Evolutionary conservation across 2,888 invertebrate species (phyloP).

Genomic region (Pristionchus exspectatus): DNA sequence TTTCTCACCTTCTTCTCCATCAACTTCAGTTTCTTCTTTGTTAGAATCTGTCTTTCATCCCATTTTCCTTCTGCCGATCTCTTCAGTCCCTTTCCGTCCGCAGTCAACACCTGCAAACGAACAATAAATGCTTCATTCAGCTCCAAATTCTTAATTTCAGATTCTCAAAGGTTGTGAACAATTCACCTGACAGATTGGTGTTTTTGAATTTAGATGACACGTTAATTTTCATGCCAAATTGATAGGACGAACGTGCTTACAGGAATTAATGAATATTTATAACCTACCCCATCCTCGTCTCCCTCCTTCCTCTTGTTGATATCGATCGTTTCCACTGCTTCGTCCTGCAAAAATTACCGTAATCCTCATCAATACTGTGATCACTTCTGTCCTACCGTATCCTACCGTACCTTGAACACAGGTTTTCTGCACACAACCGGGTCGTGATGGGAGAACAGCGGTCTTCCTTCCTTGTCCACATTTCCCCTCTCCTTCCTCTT

Average conservation of each 20-base stretch:
- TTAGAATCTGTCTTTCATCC: slow-evolving; percentile 63
- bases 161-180: too few species aligned
- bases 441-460: slow-evolving; percentile 65
- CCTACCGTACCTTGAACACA: slow-evolving; percentile 56
- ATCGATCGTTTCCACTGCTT: slow-evolving; percentile 18
- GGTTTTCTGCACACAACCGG: slow-evolving; percentile 63
- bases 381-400: not conserved
- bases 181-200: not conserved
- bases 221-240: too few species aligned
- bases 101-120: slow-evolving; percentile 55
- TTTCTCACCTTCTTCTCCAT: slow-evolving; percentile 60
- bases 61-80: slow-evolving; percentile 25
- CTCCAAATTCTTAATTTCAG: too few species aligned
- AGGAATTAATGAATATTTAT: too few species aligned
- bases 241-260: too few species aligned
- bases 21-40: slow-evolving; percentile 66
- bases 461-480: slow-evolving; percentile 59
- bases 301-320: slow-evolving; percentile 11
- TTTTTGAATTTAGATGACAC: not conserved
- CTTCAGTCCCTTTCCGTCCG: slow-evolving; percentile 15
- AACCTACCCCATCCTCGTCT: not conserved
- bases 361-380: not conserved
- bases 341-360: not conserved
- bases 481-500: slow-evolving; percentile 57
- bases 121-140: too few species aligned